Base-by-base conservation (phyloP, 1,140 invertebrate genomes). In the Akabosia matsudoensis region DNA sequence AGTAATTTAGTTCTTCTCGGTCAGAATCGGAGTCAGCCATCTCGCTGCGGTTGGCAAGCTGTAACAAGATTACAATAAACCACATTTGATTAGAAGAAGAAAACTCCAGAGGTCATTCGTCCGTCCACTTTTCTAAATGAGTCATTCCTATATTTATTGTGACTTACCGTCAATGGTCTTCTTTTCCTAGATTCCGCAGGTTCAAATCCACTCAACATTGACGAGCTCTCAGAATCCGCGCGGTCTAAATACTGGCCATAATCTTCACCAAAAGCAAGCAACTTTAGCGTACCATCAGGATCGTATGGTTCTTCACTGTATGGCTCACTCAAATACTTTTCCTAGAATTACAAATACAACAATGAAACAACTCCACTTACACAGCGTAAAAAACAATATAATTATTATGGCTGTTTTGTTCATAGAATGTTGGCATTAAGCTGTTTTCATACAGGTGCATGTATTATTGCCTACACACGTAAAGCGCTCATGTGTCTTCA, bases 221-320 rank as follows among this genome's bases (percentile, higher is more conserved):
- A 81, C 16, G 80, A 81, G 34, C 78, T 79, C 33, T 82, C 80
- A 30, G 80, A 82, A 70, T 82, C 82, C 52, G 64, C 77, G 51
- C 71, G 61, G 84, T 95, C 93, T 26, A 96, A 87, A 84, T 91
- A 94, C 81, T 91, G 91, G 83, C 93, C 88, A 85, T 96, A 96
- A 86, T 96, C 94, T 84, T 96, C 94, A 33, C 93, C 93, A 84
- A 95, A 96, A 82, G 95, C 92, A 73, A 95, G 84, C 16, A 96
- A 85, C 79, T 89, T 89, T 67, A 91, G 88, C 61, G 93, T 92
- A 13, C 91, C 90, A 84, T 96, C 93, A 13, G 92, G 90, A 84
- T 96, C 94, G 22, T 91, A 90, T n/a, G 91, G 89, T 37, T 88
- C 86, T 85, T 96, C 94, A 76, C 93, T 95, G 84, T 96, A 96